phyloP scores from a whole-genome alignment of 2,797 vertebrate genomes.

The Alca torda region DNA sequence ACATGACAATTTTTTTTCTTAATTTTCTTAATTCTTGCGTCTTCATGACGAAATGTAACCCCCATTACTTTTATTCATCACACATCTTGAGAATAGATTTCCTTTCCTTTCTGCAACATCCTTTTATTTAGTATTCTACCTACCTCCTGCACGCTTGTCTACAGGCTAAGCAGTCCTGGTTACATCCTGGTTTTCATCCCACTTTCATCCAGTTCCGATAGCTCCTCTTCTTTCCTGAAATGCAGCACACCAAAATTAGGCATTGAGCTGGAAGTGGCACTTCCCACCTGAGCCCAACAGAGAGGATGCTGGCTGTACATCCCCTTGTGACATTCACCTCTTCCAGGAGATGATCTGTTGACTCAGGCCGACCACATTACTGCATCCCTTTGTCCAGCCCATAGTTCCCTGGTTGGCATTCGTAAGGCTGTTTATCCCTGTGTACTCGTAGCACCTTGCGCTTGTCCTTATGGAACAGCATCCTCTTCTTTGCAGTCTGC shows the following conservation, averaged over 20 bases:
- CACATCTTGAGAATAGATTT: background rate
- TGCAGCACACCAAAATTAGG: background rate
- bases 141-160: background rate
- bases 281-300: background rate
- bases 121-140: background rate
- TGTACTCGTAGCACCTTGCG: background rate
- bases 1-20: background rate
- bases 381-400: background rate
- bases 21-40: background rate
- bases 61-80: background rate
- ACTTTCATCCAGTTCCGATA: background rate
- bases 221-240: background rate
- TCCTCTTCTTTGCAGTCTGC: background rate
- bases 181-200: background rate
- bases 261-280: background rate
- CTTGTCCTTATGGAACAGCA: background rate
- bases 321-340: background rate
- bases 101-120: background rate
- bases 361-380: background rate
- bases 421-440: background rate
- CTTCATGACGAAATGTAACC: background rate
- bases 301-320: accelerated
- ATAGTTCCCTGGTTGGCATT: background rate
- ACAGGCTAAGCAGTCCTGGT: background rate
- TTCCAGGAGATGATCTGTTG: background rate